phyloP scores from a whole-genome alignment of 2,888 invertebrate genomes.

The Leucania comma region DNA sequence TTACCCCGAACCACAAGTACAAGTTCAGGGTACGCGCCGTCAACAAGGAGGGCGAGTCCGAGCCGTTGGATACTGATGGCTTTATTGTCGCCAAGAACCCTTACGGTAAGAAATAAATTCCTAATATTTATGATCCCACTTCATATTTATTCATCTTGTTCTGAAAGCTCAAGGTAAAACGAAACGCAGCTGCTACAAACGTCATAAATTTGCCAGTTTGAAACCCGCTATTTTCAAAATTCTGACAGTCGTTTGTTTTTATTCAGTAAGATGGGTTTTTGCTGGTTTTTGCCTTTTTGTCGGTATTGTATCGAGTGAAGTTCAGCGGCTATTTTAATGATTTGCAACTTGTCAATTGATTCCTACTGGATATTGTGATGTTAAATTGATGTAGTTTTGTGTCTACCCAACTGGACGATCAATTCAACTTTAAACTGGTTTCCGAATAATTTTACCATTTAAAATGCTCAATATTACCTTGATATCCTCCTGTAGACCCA shows the following conservation, averaged over 20 bases:
- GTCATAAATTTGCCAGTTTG: background rate
- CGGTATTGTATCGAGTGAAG: background rate
- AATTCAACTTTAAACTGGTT: background rate
- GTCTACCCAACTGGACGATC: too few species aligned
- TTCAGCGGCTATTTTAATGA: too few species aligned
- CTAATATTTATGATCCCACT: background rate
- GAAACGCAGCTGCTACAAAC: slow-evolving; percentile 24
- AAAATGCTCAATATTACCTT: slow-evolving; percentile 17
- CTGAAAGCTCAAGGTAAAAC: background rate
- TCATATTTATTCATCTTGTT: too few species aligned
- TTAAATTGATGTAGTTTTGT: too few species aligned
- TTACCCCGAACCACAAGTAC: slow-evolving; percentile 99
- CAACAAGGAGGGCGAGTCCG: slow-evolving; percentile 99
- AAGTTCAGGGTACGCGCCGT: slow-evolving; percentile 99
- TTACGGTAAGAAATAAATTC: slow-evolving; percentile 92
- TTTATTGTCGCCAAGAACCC: slow-evolving; percentile 98
- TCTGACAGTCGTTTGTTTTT: slow-evolving; percentile 60
- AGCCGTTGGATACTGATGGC: slow-evolving; percentile 97
- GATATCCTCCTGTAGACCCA: slow-evolving; percentile 91
- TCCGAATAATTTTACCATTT: background rate
- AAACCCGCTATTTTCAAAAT: slow-evolving; percentile 49
- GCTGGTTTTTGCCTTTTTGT: background rate
- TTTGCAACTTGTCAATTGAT: too few species aligned
- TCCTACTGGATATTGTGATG: too few species aligned
- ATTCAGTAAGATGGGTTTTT: slow-evolving; percentile 27